A percentile compares a stretch with the other conserved stretches of the same genome.
Evolutionary conservation across 2,113 vertebrate species (phyloP).

Genomic region (Camelus dromedarius): DNA sequence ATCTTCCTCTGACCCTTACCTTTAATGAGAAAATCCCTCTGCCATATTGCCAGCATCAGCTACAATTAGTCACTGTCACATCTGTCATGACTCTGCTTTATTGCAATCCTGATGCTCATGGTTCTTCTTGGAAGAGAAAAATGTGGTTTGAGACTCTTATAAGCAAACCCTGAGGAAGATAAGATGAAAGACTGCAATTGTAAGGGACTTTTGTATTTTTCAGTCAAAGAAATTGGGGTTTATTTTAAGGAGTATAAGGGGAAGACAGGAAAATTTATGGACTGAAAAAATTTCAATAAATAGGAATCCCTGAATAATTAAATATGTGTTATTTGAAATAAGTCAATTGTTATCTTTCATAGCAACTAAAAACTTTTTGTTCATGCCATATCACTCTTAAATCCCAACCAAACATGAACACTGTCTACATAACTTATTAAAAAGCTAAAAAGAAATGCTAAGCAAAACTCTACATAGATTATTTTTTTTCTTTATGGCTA

Average conservation of each 20-base stretch:
- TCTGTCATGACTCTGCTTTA: slow-evolving; percentile 52
- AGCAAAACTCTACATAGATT: background rate
- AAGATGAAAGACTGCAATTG: background rate
- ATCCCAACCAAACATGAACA: background rate
- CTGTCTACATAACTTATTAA: background rate
- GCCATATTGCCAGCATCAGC: slow-evolving; percentile 24
- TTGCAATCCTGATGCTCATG: background rate
- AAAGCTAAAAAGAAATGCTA: background rate
- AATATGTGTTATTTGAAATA: background rate
- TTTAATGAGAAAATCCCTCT: slow-evolving; percentile 60
- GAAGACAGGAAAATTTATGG: background rate
- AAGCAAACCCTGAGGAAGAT: background rate
- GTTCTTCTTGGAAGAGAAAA: background rate
- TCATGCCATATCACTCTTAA: background rate
- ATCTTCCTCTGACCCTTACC: slow-evolving; percentile 49
- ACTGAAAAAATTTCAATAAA: background rate
- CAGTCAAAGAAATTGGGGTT: background rate
- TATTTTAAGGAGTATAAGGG: background rate
- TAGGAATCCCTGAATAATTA: background rate
- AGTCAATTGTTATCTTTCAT: background rate
- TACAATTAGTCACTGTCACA: slow-evolving; percentile 64
- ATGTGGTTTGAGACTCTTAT: background rate
- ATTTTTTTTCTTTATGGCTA: background rate
- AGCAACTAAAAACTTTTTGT: background rate
- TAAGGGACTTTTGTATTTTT: background rate